phyloP scores from a whole-genome alignment of 2,888 invertebrate genomes.

The Poecilus cupreus region DNA sequence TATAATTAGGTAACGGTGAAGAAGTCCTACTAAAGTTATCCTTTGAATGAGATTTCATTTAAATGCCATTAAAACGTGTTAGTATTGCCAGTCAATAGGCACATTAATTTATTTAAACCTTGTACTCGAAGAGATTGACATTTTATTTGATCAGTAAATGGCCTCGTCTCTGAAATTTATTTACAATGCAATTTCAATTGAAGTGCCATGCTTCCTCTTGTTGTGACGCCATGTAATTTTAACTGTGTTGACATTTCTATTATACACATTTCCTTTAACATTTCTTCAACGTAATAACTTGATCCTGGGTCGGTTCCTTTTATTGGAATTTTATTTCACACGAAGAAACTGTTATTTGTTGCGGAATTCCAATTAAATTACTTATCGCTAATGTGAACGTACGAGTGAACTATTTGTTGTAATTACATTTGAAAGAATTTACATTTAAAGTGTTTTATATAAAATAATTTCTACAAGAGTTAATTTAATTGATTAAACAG shows the following conservation, averaged over 20 bases:
- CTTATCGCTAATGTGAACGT: too few relatives aligned
- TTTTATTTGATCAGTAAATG: constrained; percentile 33
- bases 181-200: constrained; percentile 43
- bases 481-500: constrained; percentile 29
- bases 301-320: not conserved
- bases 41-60: constrained; percentile 3
- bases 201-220: constrained; percentile 7
- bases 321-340: not conserved
- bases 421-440: constrained; percentile 1
- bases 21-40: not conserved
- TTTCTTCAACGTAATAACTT: not conserved
- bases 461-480: not conserved
- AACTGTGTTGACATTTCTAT: constrained; percentile 41
- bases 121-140: constrained; percentile 19
- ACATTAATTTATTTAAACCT: constrained; percentile 22
- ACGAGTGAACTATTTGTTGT: not conserved
- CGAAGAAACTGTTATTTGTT: not conserved
- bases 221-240: constrained; percentile 25
- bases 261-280: not conserved
- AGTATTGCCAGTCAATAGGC: not conserved
- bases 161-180: constrained; percentile 26
- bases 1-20: not conserved
- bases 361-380: not conserved
- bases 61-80: not conserved
- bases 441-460: constrained; percentile 7